Percentiles rank a stretch among this genome's conserved stretches.
phyloP scores from a whole-genome alignment of 2,113 vertebrate species.

The Camelus bactrianus region DNA sequence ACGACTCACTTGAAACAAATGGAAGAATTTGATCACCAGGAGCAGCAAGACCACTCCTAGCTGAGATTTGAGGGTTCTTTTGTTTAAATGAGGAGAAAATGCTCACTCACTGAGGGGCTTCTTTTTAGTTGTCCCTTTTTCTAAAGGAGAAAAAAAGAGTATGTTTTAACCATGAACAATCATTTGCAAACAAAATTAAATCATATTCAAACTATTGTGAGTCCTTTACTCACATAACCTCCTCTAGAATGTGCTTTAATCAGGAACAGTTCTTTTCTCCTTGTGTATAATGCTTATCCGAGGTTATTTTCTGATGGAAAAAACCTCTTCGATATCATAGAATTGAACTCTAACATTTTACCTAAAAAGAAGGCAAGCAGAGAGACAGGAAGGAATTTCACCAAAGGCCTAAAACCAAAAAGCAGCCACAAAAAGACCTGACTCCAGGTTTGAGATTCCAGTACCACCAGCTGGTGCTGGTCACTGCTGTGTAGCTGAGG shows the following conservation, averaged over 20 bases:
- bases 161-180: not conserved
- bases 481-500: not conserved
- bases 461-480: not conserved
- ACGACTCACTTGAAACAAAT: not conserved
- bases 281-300: not conserved
- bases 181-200: not conserved
- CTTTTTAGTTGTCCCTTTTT: not conserved
- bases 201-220: not conserved
- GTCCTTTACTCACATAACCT: not conserved
- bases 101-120: not conserved
- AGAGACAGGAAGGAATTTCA: not conserved
- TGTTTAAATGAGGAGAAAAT: conserved; percentile 9
- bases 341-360: not conserved
- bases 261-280: not conserved
- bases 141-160: not conserved
- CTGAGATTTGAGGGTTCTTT: not conserved
- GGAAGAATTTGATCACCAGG: not conserved
- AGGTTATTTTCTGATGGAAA: not conserved
- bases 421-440: not conserved
- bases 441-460: not conserved
- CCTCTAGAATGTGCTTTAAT: not conserved
- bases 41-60: not conserved
- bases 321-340: not conserved
- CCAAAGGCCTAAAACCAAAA: not conserved
- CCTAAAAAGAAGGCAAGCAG: not conserved